These are phyloP conservation scores for Drosophila stalkeri DNA, from an alignment of 2,888 invertebrate genomes.

Conservation along the genomic window DNA sequence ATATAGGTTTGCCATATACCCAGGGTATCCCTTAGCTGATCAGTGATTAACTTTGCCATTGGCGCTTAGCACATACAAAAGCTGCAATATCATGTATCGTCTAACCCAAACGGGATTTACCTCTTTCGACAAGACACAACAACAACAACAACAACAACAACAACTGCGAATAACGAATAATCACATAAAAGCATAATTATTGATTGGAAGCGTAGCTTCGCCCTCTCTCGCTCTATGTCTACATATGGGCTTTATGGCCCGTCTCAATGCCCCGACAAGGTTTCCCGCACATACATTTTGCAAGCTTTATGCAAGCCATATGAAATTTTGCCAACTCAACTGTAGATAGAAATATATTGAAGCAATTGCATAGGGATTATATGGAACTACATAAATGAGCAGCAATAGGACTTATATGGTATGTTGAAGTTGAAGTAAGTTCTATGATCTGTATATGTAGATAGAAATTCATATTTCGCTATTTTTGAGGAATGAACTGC, in stretches of 20 bases:
- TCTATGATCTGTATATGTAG: not conserved
- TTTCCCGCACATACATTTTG: conserved; percentile 15
- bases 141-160: conserved; percentile 1
- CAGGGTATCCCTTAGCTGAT: conserved; percentile 11
- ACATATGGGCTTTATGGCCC: conserved; percentile 34
- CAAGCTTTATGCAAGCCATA: conserved; percentile 21
- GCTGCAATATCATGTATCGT: conserved; percentile 31
- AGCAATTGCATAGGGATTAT: not conserved
- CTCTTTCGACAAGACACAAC: not conserved
- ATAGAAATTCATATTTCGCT: too few relatives aligned
- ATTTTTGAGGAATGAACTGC: not conserved
- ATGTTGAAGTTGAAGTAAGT: not conserved
- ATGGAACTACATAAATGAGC: not conserved
- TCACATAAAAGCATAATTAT: conserved; percentile 30
- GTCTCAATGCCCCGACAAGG: conserved; percentile 42
- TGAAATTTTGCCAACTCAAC: conserved; percentile 17
- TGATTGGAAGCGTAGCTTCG: conserved; percentile 31
- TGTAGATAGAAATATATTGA: not conserved
- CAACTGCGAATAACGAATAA: not conserved
- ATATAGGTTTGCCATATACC: not conserved
- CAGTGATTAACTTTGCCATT: not conserved
- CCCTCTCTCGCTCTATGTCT: conserved; percentile 18
- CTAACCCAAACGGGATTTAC: conserved; percentile 41
- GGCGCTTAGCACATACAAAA: not conserved
- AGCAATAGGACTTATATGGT: not conserved